These are phyloP conservation scores for Herpailurus yagouaroundi DNA, from an alignment of 2,113 vertebrate genomes.

Conservation along the genomic window DNA sequence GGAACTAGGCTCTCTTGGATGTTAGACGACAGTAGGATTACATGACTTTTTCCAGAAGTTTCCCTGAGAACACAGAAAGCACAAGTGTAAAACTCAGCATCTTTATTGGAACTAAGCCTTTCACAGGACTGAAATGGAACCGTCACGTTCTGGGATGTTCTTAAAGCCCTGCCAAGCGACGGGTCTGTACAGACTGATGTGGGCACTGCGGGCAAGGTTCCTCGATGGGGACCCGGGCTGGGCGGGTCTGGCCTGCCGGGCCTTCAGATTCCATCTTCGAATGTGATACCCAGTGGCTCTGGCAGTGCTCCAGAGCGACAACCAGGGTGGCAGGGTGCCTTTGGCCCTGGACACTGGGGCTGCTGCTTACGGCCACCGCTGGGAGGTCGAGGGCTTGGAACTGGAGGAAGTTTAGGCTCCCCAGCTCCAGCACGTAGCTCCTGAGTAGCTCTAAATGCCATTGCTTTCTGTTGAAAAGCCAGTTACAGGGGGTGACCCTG, in stretches of 20 bases:
- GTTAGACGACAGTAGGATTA: neutral
- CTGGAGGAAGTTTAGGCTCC: conserved; percentile 72
- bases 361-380: conserved; percentile 77
- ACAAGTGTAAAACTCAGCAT: neutral
- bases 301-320: conserved; percentile 80
- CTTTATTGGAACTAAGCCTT: neutral
- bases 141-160: conserved; percentile 75
- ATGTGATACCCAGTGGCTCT: conserved; percentile 82
- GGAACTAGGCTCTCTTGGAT: neutral
- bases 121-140: conserved; percentile 67
- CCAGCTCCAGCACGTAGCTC: neutral
- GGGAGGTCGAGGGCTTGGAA: conserved; percentile 67
- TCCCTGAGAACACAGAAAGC: neutral
- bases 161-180: conserved; percentile 66
- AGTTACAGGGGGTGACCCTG: neutral
- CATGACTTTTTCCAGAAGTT: neutral
- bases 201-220: conserved; percentile 71
- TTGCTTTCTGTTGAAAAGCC: neutral
- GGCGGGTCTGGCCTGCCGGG: conserved; percentile 76
- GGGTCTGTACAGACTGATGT: conserved; percentile 71
- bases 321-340: conserved; percentile 61
- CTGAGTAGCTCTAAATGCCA: neutral
- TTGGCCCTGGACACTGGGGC: conserved; percentile 75
- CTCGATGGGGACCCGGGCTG: conserved; percentile 69
- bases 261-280: conserved; percentile 81